Conservation (phyloP, 2,888 invertebrate species). For the Linnaemya tessellans region DNA sequence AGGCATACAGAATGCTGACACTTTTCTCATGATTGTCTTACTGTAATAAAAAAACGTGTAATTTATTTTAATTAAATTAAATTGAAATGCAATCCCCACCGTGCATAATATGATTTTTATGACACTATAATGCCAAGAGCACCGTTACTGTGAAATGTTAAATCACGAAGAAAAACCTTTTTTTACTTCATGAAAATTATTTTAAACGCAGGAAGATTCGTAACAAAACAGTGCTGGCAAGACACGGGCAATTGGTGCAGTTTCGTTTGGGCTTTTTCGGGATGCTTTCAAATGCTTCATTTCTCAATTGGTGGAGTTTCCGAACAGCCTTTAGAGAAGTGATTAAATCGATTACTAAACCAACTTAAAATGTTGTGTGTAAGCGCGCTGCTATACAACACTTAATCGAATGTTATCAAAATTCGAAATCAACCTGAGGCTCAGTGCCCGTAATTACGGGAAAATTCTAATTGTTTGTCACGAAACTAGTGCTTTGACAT, state of each 20-base stretch:
- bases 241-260: too few species aligned
- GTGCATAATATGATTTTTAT: slow-evolving; percentile 62
- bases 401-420: too few species aligned
- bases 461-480: slow-evolving; percentile 51
- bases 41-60: slow-evolving; percentile 45
- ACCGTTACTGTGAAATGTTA: neutral
- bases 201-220: neutral
- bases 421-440: neutral
- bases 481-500: slow-evolving; percentile 41
- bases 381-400: too few species aligned
- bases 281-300: too few species aligned
- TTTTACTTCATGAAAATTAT: neutral
- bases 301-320: too few species aligned
- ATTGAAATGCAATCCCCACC: slow-evolving; percentile 64
- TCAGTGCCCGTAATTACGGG: slow-evolving; percentile 38
- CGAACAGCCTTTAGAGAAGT: too few species aligned
- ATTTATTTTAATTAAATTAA: slow-evolving; percentile 66
- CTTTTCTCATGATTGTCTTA: slow-evolving; percentile 43
- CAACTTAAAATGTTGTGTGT: too few species aligned
- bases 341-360: too few species aligned
- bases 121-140: slow-evolving; percentile 2
- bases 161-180: slow-evolving; percentile 21
- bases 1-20: slow-evolving; percentile 40
- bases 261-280: too few species aligned
- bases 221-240: neutral